phyloP scores from a whole-genome alignment of 2,888 invertebrate species.

The Unio pictorum region DNA sequence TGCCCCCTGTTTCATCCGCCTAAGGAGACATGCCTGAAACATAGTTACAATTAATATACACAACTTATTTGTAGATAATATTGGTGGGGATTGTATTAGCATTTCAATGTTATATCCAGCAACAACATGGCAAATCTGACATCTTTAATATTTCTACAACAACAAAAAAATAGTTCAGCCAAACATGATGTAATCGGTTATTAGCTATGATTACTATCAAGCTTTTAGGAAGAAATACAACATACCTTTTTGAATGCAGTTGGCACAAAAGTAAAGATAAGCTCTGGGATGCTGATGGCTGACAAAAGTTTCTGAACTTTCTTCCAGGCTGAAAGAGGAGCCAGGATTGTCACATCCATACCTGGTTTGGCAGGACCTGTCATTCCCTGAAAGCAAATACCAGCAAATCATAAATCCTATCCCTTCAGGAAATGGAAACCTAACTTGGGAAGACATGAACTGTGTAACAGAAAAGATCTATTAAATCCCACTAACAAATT shows the following conservation, averaged over 20 bases:
- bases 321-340: slow-evolving; percentile 65
- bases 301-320: slow-evolving; percentile 81
- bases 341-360: slow-evolving; percentile 48
- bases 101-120: neutral
- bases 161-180: too few relatives aligned
- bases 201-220: too few relatives aligned
- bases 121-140: neutral
- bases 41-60: neutral
- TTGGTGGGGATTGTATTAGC: neutral
- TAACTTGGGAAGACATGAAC: too few relatives aligned
- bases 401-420: neutral
- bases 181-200: too few relatives aligned
- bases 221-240: neutral
- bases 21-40: slow-evolving; percentile 55
- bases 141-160: neutral
- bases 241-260: slow-evolving; percentile 88
- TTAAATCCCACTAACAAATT: too few relatives aligned
- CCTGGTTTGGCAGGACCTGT: slow-evolving; percentile 24
- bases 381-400: slow-evolving; percentile 9
- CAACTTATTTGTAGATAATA: neutral
- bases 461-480: too few relatives aligned
- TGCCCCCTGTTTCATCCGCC: slow-evolving; percentile 69
- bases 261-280: slow-evolving; percentile 90
- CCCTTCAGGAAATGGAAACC: too few relatives aligned
- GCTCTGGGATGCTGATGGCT: slow-evolving; percentile 83